A percentile compares a stretch with the other conserved stretches of the same genome.
These are phyloP conservation scores for Drosophila grimshawi DNA, from an alignment of 1,140 invertebrate genomes.

Conservation along the genomic window DNA sequence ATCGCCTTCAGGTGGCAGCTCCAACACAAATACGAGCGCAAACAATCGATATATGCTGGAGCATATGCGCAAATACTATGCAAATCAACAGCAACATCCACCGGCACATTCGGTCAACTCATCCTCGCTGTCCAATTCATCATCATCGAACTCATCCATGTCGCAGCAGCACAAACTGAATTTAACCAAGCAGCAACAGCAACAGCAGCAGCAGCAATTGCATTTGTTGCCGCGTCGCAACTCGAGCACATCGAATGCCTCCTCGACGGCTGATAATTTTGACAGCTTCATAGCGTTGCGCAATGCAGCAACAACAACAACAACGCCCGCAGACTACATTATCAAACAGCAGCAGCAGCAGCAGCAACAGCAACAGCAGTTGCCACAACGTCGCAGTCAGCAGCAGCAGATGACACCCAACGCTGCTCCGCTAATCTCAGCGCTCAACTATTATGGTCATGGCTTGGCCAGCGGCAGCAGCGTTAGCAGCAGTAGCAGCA, in stretches of 20 bases:
- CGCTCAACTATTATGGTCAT: constrained; percentile 76
- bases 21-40: constrained; percentile 44
- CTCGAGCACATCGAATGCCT: constrained; percentile 79
- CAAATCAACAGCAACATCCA: constrained; percentile 78
- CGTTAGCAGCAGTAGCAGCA: constrained; percentile 31
- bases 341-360: constrained; percentile 55
- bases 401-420: background rate
- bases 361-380: constrained; percentile 9
- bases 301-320: constrained; percentile 52
- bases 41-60: constrained; percentile 77
- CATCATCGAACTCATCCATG: constrained; percentile 80
- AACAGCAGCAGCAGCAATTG: constrained; percentile 52
- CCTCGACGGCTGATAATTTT: constrained; percentile 79
- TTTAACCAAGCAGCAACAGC: constrained; percentile 43
- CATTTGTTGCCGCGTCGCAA: constrained; percentile 69
- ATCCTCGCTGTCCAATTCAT: constrained; percentile 79
- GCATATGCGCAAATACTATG: constrained; percentile 80
- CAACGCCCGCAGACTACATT: constrained; percentile 47
- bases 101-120: constrained; percentile 77
- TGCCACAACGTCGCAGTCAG: constrained; percentile 12
- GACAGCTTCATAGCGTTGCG: constrained; percentile 78
- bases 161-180: constrained; percentile 58
- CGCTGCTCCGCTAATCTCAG: constrained; percentile 60
- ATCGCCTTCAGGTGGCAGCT: constrained; percentile 44
- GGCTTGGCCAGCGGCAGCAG: constrained; percentile 37